Evolutionary conservation across 2,888 invertebrate genomes (phyloP), one percentile per base, ranked within the genome.

Genomic region (Spodoptera littoralis): DNA sequence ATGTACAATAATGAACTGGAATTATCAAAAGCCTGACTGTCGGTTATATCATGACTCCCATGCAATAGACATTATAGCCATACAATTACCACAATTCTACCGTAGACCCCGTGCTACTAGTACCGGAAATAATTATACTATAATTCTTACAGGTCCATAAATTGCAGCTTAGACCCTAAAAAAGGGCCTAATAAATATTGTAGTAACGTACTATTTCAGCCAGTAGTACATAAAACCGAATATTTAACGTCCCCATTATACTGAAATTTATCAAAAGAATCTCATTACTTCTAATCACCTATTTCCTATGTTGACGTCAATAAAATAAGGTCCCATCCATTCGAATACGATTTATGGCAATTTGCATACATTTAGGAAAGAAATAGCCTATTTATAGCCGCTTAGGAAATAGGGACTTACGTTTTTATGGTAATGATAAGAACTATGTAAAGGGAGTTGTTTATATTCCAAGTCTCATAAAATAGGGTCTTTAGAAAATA

Each of bases 321-420:
- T 70, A 63, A 77, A 78, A 57, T 70, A 61, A 53, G 46, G 45
- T n/a, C 18, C 46, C 52, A 56, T 60, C 59, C 61, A 75, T 70
- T 45, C 58, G 12, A 46, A 65, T 67, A 46, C 65, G 53, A 71
- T 71, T 75, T 75, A 65, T 68, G 61, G 57, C 64, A 57, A 78
- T 78, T 76, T 70, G 49, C 79, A 78, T 76, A 75, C 64, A 67
- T 75, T 74, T 65, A 11, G 8, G 22, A 41, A 62, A 63, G 11
- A 63, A 56, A 77, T 53, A 48, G 47, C 54, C 52, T 70, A 55
- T 64, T 66, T 66, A 69, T 63, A 18, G 55, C 49, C 41, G 44
- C 43, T 50, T 24, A 52, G 47, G 43, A 52, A 73, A 53, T 56
- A 43, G 43, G 42, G 18, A 51, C 48, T 69, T 65, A 43, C 43